Base-by-base conservation (phyloP, 2,113 vertebrate species). In the Albula goreensis region DNA sequence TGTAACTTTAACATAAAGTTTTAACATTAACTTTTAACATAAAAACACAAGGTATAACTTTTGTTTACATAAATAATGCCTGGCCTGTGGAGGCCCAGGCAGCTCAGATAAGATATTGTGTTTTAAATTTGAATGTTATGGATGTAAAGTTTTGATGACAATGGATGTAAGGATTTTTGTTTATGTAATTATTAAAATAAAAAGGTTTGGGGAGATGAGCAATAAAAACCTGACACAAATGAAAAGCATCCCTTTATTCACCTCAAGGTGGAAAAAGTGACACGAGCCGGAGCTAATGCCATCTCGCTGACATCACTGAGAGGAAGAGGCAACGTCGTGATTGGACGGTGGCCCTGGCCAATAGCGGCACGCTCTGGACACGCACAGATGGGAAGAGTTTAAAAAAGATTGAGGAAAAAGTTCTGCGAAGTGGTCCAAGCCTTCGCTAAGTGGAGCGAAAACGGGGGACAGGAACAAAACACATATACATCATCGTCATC, bases 211-310 rank as follows among this genome's bases (percentile, higher is more conserved):
- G 25, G 11, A 48, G 74, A 48, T 41, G 41, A 31, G 41, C 74
- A 78, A 78, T 78, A 78, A 41, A 31, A 78, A 31, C 41, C 31
- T 57, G 84, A 85, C 78, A 87, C 84, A 82, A 78, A 87, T 81
- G 60, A 86, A 80, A 89, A 88, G 85, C 88, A 88, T 92, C 92
- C 74, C 88, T 77, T 85, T 85, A 85, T 82, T 83, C 51, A 85
- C 82, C 86, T 77, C 50, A 86, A 95, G 93, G 93, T 96, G 97
- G 97, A 98, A 98, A 98, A 97, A 97, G 89, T 97, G 96, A 97
- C 96, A 94, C 90, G 89, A 93, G 91, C 90, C 87, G 86, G 89
- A 93, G 88, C 89, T 94, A 96, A 97, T 97, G 94, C 96, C 96
- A 92, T 93, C 94, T 89, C 89, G 95, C 92, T 97, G 97, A 97